Evolutionary conservation across 1,140 invertebrate genomes (phyloP).

Genomic region (Danaus melanippus): DNA sequence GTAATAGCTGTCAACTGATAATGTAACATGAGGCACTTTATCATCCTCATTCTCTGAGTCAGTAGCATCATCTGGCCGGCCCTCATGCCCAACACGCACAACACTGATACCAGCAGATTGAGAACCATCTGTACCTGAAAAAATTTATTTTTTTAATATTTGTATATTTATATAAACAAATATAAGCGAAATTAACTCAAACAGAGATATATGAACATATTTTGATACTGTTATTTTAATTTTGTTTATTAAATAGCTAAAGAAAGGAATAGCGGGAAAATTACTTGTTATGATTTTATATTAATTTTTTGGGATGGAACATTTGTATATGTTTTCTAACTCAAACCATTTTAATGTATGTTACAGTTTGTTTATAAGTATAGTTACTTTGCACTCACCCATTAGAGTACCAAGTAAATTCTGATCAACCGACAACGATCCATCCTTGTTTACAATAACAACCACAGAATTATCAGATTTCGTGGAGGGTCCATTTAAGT

Average conservation of each 20-base stretch:
- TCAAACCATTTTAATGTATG: too few relatives aligned
- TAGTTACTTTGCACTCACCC: slow-evolving; percentile 68
- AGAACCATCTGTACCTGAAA: slow-evolving; percentile 56
- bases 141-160: slow-evolving; percentile 28
- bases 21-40: slow-evolving; percentile 61
- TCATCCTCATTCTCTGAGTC: slow-evolving; percentile 65
- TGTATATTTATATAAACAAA: neutral
- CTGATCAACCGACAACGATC: slow-evolving; percentile 79
- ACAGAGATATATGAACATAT: neutral
- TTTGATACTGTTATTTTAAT: too few relatives aligned
- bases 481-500: slow-evolving; percentile 65
- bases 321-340: too few relatives aligned
- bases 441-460: slow-evolving; percentile 82
- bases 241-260: too few relatives aligned
- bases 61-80: slow-evolving; percentile 64
- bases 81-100: slow-evolving; percentile 62
- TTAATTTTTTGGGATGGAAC: too few relatives aligned
- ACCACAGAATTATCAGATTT: slow-evolving; percentile 74
- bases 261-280: too few relatives aligned
- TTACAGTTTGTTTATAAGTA: neutral
- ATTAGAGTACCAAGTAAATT: slow-evolving; percentile 79
- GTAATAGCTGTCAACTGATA: slow-evolving; percentile 66
- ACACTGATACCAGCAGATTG: slow-evolving; percentile 65
- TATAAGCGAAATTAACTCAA: neutral
- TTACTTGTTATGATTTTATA: too few relatives aligned